Conservation (phyloP, 2,113 vertebrate genomes). For the Himantopus leucocephalus region DNA sequence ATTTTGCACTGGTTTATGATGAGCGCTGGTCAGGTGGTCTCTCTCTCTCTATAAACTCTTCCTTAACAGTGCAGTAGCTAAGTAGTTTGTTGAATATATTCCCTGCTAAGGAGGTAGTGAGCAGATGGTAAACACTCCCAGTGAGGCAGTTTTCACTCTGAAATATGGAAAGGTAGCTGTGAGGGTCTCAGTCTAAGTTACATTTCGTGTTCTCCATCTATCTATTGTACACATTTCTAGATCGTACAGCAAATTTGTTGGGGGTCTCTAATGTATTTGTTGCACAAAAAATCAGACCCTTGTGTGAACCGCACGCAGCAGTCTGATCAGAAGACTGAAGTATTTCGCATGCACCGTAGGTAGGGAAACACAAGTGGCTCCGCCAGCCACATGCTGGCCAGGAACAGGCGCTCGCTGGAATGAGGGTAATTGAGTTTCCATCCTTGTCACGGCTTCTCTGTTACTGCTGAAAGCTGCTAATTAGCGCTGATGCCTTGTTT, state of each 20-base stretch:
- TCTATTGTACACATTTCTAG: rapidly evolving
- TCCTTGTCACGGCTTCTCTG: not conserved
- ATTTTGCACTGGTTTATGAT: not conserved
- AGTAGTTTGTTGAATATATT: not conserved
- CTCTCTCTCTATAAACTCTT: not conserved
- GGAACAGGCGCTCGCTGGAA: not conserved
- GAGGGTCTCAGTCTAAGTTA: not conserved
- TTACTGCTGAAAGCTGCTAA: constrained; percentile 44
- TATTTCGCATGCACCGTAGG: rapidly evolving
- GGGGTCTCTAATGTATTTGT: not conserved
- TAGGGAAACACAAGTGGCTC: not conserved
- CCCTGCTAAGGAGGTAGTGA: not conserved
- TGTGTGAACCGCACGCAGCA: rapidly evolving
- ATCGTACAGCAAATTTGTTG: not conserved
- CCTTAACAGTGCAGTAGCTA: not conserved
- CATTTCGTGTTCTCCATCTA: rapidly evolving
- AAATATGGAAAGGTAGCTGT: not conserved
- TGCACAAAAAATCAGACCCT: not conserved
- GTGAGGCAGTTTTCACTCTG: not conserved
- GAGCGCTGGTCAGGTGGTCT: not conserved
- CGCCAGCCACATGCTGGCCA: not conserved
- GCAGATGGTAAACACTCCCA: not conserved
- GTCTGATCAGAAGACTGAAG: not conserved
- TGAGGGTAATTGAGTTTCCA: not conserved
- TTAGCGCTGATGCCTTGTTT: not conserved